phyloP scores from a whole-genome alignment of 1,140 invertebrate genomes.

The Pemphigus obesinymphae region DNA sequence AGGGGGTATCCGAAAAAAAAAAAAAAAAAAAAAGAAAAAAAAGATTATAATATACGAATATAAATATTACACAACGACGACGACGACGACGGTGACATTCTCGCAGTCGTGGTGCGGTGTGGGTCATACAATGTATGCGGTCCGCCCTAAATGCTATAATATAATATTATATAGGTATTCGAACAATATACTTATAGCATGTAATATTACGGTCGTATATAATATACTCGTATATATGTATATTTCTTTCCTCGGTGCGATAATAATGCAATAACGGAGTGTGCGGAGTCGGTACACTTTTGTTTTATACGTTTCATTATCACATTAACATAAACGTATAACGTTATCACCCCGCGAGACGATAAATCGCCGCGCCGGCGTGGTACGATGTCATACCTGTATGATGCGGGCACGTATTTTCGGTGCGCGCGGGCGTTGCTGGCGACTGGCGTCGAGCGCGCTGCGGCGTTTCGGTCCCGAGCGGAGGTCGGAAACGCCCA shows the following conservation, averaged over 20 bases:
- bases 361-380: too few species aligned
- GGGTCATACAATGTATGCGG: too few species aligned
- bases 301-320: too few species aligned
- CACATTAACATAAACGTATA: neutral
- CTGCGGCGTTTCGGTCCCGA: neutral
- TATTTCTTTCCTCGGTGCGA: neutral
- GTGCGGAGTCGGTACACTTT: too few species aligned
- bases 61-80: neutral
- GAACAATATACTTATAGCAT: neutral
- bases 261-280: neutral
- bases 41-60: neutral
- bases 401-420: too few species aligned
- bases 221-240: too few species aligned
- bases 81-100: neutral
- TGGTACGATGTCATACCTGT: too few species aligned
- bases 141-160: constrained; percentile 1
- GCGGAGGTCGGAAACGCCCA: constrained; percentile 16
- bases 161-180: neutral
- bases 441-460: too few species aligned
- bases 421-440: neutral
- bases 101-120: neutral
- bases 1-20: neutral
- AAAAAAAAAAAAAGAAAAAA: too few species aligned
- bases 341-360: neutral
- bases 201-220: neutral